Evolutionary conservation across 1,140 invertebrate species (phyloP).

Genomic region (Saxidomus purpurata): DNA sequence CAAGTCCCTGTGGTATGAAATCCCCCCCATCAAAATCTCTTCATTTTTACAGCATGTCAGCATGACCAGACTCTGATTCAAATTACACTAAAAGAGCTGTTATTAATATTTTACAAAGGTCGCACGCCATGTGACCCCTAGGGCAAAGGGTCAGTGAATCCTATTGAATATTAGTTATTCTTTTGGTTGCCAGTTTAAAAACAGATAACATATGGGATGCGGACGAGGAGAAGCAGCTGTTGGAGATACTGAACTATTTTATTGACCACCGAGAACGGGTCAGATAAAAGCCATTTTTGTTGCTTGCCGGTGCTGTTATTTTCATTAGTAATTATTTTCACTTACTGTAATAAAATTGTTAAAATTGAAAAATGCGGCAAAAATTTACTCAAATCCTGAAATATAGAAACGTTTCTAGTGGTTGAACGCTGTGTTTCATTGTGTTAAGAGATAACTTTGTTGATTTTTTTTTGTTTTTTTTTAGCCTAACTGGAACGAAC

Average conservation of each 20-base stretch:
- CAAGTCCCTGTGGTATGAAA: neutral
- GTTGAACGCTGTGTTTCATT: too few relatives aligned
- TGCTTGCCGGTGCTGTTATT: too few relatives aligned
- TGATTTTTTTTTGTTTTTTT: too few relatives aligned
- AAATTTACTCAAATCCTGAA: too few relatives aligned
- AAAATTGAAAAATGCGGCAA: too few relatives aligned
- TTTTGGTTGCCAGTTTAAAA: slow-evolving; percentile 50
- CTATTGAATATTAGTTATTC: slow-evolving; percentile 65
- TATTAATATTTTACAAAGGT: slow-evolving; percentile 71
- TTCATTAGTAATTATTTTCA: too few relatives aligned
- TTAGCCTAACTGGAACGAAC: too few relatives aligned
- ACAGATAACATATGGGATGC: slow-evolving; percentile 59
- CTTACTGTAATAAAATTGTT: too few relatives aligned
- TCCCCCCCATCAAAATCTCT: neutral
- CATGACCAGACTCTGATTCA: slow-evolving; percentile 53
- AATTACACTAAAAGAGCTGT: slow-evolving; percentile 69
- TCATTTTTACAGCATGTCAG: slow-evolving; percentile 37
- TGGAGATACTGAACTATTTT: neutral
- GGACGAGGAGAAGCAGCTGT: neutral
- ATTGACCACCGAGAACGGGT: neutral
- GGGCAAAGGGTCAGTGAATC: slow-evolving; percentile 65
- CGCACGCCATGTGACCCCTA: slow-evolving; percentile 56
- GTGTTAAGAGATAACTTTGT: too few relatives aligned
- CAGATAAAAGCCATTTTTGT: too few relatives aligned
- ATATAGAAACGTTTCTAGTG: too few relatives aligned